These are phyloP conservation scores for Hypomesus transpacificus DNA, from an alignment of 2,113 vertebrate species.

Conservation along the genomic window DNA sequence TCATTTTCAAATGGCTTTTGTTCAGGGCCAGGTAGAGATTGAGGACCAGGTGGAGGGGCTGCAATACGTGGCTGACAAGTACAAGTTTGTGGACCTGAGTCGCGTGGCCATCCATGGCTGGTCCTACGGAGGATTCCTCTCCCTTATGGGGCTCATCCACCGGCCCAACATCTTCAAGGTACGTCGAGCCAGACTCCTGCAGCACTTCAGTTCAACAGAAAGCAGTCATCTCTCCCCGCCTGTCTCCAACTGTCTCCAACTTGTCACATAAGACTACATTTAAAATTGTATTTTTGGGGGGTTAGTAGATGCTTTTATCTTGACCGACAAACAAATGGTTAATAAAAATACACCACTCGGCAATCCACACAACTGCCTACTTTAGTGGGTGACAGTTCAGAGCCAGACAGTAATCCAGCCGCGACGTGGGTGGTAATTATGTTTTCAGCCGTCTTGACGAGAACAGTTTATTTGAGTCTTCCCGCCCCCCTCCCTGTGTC, in stretches of 20 bases:
- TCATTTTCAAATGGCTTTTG: background rate
- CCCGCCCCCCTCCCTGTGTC: background rate
- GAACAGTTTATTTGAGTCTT: background rate
- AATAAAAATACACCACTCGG: too few relatives aligned
- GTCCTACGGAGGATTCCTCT: conserved; percentile 95
- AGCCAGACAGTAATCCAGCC: background rate
- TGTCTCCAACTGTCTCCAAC: background rate
- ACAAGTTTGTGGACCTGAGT: conserved; percentile 90
- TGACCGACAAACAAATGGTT: too few relatives aligned
- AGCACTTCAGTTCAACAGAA: too few relatives aligned
- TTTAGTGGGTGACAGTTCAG: background rate
- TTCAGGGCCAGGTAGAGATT: conserved; percentile 95
- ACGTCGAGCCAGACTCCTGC: conserved; percentile 19
- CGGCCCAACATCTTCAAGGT: conserved; percentile 94
- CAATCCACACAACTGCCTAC: background rate
- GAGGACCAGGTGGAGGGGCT: conserved; percentile 97
- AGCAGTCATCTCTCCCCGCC: too few relatives aligned
- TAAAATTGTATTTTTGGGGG: background rate
- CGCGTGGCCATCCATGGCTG: conserved; percentile 95
- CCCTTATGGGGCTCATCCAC: conserved; percentile 96
- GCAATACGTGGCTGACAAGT: conserved; percentile 91
- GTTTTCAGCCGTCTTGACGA: background rate
- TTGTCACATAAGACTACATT: background rate
- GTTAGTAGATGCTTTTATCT: too few relatives aligned
- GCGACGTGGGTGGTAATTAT: too few relatives aligned